Conservation (phyloP, 2,888 invertebrate genomes). For the Nymphalis c-album region DNA sequence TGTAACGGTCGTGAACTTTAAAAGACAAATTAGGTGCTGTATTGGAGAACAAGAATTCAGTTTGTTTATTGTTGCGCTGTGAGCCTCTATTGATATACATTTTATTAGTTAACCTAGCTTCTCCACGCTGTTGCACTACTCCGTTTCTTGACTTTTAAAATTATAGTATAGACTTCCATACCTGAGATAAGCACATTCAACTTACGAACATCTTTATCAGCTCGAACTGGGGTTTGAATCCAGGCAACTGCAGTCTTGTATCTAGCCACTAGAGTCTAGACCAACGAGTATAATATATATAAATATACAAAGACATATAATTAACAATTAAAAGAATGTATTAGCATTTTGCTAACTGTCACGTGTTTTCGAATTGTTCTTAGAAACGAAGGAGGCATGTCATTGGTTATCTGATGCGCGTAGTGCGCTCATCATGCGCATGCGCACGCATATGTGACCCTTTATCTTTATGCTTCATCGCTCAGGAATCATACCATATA, state of each 20-base stretch:
- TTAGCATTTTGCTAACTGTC: slow-evolving; percentile 29
- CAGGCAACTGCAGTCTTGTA: too few relatives aligned
- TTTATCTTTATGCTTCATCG: slow-evolving; percentile 46
- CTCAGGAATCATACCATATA: not conserved
- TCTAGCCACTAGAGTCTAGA: too few relatives aligned
- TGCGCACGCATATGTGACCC: slow-evolving; percentile 50
- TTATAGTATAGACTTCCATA: too few relatives aligned
- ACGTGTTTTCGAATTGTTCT: slow-evolving; percentile 47
- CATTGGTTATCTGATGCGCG: slow-evolving; percentile 60
- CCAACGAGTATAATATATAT: too few relatives aligned
- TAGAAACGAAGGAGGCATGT: slow-evolving; percentile 44
- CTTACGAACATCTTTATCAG: too few relatives aligned
- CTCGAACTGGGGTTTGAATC: too few relatives aligned
- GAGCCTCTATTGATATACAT: not conserved
- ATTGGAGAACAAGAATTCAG: slow-evolving; percentile 24
- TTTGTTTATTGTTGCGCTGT: slow-evolving; percentile 9
- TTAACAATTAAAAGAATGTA: not conserved
- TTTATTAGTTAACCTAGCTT: not conserved
- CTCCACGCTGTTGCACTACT: too few relatives aligned
- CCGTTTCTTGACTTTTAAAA: too few relatives aligned
- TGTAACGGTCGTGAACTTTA: slow-evolving; percentile 59
- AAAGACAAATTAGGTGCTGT: slow-evolving; percentile 38
- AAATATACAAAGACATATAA: not conserved
- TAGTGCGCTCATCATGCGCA: slow-evolving; percentile 56
- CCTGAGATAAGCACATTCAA: too few relatives aligned